Conservation (phyloP, 2,113 vertebrate genomes). For the Camelus dromedarius region DNA sequence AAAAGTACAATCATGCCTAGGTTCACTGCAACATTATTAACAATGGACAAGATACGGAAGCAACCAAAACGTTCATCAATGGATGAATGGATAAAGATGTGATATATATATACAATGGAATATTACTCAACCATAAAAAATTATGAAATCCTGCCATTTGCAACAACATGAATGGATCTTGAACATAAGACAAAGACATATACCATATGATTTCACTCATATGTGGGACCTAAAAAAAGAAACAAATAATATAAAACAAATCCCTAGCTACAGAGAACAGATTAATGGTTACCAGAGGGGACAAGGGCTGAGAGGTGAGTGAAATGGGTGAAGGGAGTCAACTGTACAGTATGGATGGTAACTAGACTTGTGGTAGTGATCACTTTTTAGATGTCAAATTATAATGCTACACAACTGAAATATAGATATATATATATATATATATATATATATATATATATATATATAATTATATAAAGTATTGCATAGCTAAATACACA, state of each 20-base stretch:
- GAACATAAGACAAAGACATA: not conserved
- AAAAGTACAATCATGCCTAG: not conserved
- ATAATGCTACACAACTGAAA: not conserved
- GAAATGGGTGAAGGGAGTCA: not conserved
- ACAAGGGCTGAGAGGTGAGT: not conserved
- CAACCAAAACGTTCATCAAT: not conserved
- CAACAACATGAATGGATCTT: not conserved
- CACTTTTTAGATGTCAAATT: not conserved
- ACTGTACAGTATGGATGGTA: not conserved
- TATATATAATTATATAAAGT: not conserved
- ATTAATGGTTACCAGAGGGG: not conserved
- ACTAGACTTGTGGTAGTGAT: not conserved
- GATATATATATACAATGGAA: not conserved
- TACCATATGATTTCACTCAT: not conserved
- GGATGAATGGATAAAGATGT: not conserved
- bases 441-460: too few species aligned
- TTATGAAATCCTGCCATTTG: not conserved
- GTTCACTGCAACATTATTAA: not conserved
- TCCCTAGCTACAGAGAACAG: not conserved
- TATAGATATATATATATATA: not conserved
- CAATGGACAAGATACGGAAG: not conserved
- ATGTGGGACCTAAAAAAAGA: not conserved
- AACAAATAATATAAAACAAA: not conserved
- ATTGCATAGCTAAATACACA: not conserved
- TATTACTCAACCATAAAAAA: not conserved